A percentile compares a stretch with the other conserved stretches of the same genome.
phyloP scores from a whole-genome alignment of 2,888 invertebrate genomes.

The Eupelmus urozonus region DNA sequence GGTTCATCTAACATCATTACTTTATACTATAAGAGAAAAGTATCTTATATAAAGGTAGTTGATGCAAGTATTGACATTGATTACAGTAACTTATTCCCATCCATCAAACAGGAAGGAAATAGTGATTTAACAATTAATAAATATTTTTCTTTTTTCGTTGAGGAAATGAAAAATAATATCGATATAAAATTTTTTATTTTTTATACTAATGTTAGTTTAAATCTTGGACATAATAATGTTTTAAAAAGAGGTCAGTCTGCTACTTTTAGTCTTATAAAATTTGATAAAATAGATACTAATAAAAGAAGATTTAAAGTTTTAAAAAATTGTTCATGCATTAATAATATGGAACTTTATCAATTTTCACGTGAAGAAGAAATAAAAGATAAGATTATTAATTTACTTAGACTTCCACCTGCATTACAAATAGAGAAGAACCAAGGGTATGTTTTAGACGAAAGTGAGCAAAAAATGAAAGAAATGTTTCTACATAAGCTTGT shows the following conservation, averaged over 20 bases:
- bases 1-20: conserved; percentile 10
- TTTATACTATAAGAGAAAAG: conserved; percentile 39
- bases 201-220: conserved; percentile 40
- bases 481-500: conserved; percentile 43
- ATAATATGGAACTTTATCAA: conserved; percentile 36
- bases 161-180: conserved; percentile 11
- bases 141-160: conserved; percentile 18
- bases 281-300: conserved; percentile 31
- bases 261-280: conserved; percentile 22
- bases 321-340: conserved; percentile 25
- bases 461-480: conserved; percentile 27
- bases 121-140: conserved; percentile 32
- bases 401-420: conserved; percentile 14
- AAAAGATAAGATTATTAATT: neutral
- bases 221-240: conserved; percentile 23
- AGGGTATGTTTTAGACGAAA: neutral
- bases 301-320: conserved; percentile 51
- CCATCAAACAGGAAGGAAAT: neutral
- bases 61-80: conserved; percentile 9
- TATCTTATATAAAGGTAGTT: conserved; percentile 18
- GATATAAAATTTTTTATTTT: conserved; percentile 40
- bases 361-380: conserved; percentile 33
- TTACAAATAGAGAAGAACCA: neutral
- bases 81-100: conserved; percentile 39
- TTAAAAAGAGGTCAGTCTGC: neutral